Base-by-base conservation (phyloP, 1,140 invertebrate species). In the Wasmannia auropunctata region DNA sequence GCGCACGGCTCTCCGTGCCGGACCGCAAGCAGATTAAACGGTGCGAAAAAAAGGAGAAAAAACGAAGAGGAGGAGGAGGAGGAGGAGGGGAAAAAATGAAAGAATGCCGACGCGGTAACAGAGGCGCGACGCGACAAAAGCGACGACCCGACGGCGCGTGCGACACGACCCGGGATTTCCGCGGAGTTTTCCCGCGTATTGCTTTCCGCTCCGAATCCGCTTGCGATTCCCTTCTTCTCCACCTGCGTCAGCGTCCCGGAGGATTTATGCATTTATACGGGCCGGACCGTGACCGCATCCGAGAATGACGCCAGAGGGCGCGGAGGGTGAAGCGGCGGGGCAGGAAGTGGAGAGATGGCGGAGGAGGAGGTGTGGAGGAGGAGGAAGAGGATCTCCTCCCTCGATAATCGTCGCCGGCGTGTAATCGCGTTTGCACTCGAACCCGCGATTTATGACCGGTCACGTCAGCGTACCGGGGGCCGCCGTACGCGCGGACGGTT, bases 351-450 rank as follows among this genome's bases (percentile, higher is more conserved):
- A 51, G 28, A n/a, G n/a, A n/a, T n/a, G n/a, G 43, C 14, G 58
- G 22, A 56, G 77, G 58, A 31, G 28, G 43, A 37, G 51, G 46
- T n/a, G 54, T 60, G 34, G 16, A 67, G 31, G 16, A 69, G 34
- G 77, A 74, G 37, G 25, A 77, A 43, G 74, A 79, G 79, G 31
- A 83, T 89, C 84, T 88, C 87, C 79, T 60, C 70, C 40, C 51
- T 76, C 87, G 85, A 89, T 89, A 89, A 89, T 89, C 85, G 87
- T 89, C 87, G 87, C 56, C 85, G 79, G 51, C n/a, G 85, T 89
- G 87, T 89, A 89, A 89, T 89, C 88, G 87, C 87, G 77, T 89
- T 89, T 89, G 85, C 88, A 81, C 87, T 89, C 88, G 87, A 89
- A 89, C 77, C 87, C 63, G 85, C 88, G 85, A 89, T 89, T 89